phyloP scores from a whole-genome alignment of 53 echinoderm and acorn worm genomes.

The Holothuria scabra region DNA sequence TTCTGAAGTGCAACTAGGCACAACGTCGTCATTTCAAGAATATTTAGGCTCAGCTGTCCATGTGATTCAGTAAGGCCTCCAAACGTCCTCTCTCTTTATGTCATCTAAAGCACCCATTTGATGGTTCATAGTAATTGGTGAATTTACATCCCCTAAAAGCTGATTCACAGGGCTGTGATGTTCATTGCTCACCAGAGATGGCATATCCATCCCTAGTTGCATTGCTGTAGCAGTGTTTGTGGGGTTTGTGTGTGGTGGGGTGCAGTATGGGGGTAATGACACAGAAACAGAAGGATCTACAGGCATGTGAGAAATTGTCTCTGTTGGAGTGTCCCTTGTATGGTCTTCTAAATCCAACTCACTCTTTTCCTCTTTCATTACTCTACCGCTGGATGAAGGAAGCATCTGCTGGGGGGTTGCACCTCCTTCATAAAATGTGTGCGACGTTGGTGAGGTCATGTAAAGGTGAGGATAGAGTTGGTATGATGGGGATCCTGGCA shows the following conservation, averaged over 20 bases:
- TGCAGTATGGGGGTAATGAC: slow-evolving; percentile 61
- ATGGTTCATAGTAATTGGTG: slow-evolving; percentile 61
- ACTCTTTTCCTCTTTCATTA: slow-evolving; percentile 56
- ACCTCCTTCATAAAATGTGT: slow-evolving; percentile 63
- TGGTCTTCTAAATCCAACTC: slow-evolving; percentile 61
- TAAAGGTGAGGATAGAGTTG: slow-evolving; percentile 96
- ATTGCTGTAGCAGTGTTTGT: slow-evolving; percentile 52
- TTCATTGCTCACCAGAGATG: slow-evolving; percentile 48
- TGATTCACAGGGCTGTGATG: slow-evolving; percentile 56
- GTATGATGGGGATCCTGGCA: slow-evolving; percentile 83
- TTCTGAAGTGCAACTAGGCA: too few relatives aligned
- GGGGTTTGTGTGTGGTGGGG: slow-evolving; percentile 58
- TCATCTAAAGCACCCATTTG: slow-evolving; percentile 67
- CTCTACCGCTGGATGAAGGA: slow-evolving; percentile 57
- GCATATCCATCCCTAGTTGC: slow-evolving; percentile 53
- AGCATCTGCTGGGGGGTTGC: slow-evolving; percentile 71
- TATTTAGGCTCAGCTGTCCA: too few relatives aligned
- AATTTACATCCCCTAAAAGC: slow-evolving; percentile 66
- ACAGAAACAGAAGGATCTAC: slow-evolving; percentile 56
- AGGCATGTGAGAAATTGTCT: slow-evolving; percentile 59
- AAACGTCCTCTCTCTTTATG: slow-evolving; percentile 89
- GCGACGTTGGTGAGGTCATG: slow-evolving; percentile 84
- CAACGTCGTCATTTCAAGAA: too few relatives aligned
- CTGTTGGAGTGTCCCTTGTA: slow-evolving; percentile 53
- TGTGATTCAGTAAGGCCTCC: slow-evolving; percentile 84